Percentiles rank a stretch among this genome's conserved stretches.
These are phyloP conservation scores for Drosophila navojoa DNA, from an alignment of 1,140 invertebrate species.

Conservation along the genomic window DNA sequence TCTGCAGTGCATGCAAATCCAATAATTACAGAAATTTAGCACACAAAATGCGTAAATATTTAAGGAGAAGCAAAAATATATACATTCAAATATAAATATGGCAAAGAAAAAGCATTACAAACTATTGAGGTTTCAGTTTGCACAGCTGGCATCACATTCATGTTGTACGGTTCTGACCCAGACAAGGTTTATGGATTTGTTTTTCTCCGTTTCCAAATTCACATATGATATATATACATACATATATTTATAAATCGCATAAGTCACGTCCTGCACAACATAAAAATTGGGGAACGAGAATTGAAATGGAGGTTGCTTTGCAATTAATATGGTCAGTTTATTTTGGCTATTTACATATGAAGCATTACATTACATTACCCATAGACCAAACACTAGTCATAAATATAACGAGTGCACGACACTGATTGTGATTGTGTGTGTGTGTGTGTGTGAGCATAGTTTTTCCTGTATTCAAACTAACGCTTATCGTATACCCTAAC, in stretches of 20 bases:
- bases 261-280: constrained; percentile 72
- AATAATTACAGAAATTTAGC: constrained; percentile 18
- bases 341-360: constrained; percentile 14
- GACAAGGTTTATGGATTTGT: constrained; percentile 79
- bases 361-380: constrained; percentile 13
- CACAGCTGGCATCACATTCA: constrained; percentile 6
- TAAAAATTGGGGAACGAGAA: constrained; percentile 27
- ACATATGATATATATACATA: constrained; percentile 5
- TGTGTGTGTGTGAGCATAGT: background rate
- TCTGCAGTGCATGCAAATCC: background rate
- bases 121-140: constrained; percentile 46
- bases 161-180: constrained; percentile 42
- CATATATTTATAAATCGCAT: constrained; percentile 34
- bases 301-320: background rate
- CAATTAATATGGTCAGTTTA: constrained; percentile 3
- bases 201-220: constrained; percentile 36
- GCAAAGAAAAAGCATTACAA: too few species aligned
- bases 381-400: constrained; percentile 18
- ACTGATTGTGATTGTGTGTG: constrained; percentile 7
- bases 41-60: constrained; percentile 62
- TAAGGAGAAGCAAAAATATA: constrained; percentile 39
- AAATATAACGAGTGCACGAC: constrained; percentile 15
- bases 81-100: constrained; percentile 9
- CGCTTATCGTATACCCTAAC: constrained; percentile 22
- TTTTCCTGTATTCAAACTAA: background rate